phyloP scores from a whole-genome alignment of 2,113 vertebrate species.

The Neogobius melanostomus region DNA sequence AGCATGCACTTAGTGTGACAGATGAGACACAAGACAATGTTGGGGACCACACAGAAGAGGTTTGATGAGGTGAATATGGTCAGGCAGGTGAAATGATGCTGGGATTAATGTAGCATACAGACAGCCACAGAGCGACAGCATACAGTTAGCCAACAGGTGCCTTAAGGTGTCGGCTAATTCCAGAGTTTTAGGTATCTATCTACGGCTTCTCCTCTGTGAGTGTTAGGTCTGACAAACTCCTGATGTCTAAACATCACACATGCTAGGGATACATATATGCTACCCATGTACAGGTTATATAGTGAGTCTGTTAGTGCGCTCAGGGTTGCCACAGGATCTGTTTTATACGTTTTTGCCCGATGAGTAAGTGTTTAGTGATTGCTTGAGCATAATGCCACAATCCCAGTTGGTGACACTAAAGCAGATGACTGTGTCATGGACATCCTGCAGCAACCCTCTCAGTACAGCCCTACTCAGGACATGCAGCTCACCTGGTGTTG shows the following conservation, averaged over 20 bases:
- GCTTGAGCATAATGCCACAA: not conserved
- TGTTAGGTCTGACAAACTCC: conserved; percentile 7
- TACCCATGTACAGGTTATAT: not conserved
- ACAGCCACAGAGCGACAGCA: conserved; percentile 6
- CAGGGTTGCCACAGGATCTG: conserved; percentile 1
- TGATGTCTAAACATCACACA: conserved; percentile 22
- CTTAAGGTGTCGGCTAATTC: conserved; percentile 18
- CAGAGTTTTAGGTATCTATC: not conserved
- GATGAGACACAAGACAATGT: not conserved
- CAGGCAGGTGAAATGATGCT: not conserved
- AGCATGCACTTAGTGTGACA: not conserved
- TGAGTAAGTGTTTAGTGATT: not conserved
- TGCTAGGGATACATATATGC: not conserved
- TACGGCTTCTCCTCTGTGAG: not conserved
- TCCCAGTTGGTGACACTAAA: not conserved
- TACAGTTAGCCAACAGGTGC: conserved; percentile 1
- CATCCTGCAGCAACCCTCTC: conserved; percentile 8
- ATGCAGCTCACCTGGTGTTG: conserved; percentile 84
- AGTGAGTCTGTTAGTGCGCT: not conserved
- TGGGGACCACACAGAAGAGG: not conserved
- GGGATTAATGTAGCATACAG: not conserved
- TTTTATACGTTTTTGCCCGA: too few relatives aligned
- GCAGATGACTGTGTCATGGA: not conserved
- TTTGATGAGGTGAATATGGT: not conserved
- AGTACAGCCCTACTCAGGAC: not conserved